These are phyloP conservation scores for Ceuthmochares aereus DNA, from an alignment of 2,113 vertebrate genomes.

Conservation along the genomic window DNA sequence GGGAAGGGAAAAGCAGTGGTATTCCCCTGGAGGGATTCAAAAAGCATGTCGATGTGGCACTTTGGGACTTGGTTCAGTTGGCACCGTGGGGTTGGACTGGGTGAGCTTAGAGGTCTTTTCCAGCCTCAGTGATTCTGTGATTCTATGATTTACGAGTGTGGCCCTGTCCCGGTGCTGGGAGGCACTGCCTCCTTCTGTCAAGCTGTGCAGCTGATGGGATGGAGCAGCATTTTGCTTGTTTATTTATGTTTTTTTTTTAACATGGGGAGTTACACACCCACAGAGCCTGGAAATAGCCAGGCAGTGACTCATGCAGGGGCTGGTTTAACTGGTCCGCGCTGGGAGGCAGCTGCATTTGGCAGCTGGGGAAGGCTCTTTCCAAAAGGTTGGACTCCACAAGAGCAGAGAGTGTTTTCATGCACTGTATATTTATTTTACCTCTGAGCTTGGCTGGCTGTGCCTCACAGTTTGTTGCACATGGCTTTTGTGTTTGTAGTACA, in stretches of 20 bases:
- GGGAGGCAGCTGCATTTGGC: not conserved
- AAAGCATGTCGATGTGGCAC: no score
- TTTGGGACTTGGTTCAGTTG: no score
- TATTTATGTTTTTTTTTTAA: constrained; percentile 32
- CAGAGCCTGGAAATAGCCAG: constrained; percentile 48
- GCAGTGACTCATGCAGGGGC: constrained; percentile 36
- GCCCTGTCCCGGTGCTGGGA: fast-evolving
- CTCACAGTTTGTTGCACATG: not conserved
- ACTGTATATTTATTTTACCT: not conserved
- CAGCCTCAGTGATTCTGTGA: no score
- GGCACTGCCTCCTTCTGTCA: not conserved
- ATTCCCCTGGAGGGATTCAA: no score
- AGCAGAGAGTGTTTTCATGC: not conserved
- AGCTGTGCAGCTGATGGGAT: not conserved
- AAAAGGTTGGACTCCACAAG: not conserved
- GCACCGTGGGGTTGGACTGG: no score
- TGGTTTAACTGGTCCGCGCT: not conserved
- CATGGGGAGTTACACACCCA: constrained; percentile 18
- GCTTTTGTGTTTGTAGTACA: not conserved
- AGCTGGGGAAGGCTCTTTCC: not conserved
- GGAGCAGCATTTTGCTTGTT: not conserved
- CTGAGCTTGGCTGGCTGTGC: not conserved
- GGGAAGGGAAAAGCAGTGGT: not conserved
- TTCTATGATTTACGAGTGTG: not conserved
- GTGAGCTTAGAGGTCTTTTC: no score